phyloP scores from a whole-genome alignment of 1,140 invertebrate species.

The Aphelinus certus region DNA sequence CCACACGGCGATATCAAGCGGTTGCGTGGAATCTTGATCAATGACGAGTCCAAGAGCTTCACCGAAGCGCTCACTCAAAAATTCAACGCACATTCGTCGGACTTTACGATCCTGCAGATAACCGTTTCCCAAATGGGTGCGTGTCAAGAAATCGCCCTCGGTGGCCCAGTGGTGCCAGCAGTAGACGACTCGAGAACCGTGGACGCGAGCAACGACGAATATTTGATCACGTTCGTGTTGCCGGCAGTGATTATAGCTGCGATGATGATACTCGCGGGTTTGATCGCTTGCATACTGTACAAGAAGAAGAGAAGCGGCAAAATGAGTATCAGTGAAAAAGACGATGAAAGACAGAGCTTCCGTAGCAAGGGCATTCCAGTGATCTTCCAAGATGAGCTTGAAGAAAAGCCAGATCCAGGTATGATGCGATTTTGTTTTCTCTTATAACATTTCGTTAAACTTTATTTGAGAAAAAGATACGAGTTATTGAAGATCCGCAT shows the following conservation, averaged over 20 bases:
- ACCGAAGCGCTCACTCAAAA: constrained; percentile 75
- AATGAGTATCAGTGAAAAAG: constrained; percentile 78
- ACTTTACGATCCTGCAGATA: constrained; percentile 81
- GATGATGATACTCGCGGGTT: constrained; percentile 86
- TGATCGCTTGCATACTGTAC: constrained; percentile 90
- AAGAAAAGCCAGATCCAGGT: constrained; percentile 87
- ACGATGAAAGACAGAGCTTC: constrained; percentile 83
- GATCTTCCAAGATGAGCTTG: constrained; percentile 93
- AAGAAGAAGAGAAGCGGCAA: constrained; percentile 83
- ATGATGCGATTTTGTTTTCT: constrained; percentile 3
- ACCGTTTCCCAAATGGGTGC: constrained; percentile 75
- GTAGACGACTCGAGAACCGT: constrained; percentile 66
- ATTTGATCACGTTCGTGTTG: constrained; percentile 89
- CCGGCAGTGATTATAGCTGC: constrained; percentile 88
- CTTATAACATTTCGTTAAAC: background rate
- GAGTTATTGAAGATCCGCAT: too few species aligned
- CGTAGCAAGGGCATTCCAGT: constrained; percentile 92
- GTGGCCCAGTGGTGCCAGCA: constrained; percentile 59
- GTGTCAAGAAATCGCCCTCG: constrained; percentile 73
- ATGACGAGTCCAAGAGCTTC: constrained; percentile 68
- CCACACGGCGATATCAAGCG: constrained; percentile 78
- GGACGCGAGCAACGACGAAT: constrained; percentile 74
- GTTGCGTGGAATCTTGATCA: constrained; percentile 74
- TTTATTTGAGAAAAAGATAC: too few species aligned
- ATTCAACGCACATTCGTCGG: constrained; percentile 71